Percentiles rank a stretch among this genome's conserved stretches.
Conservation (phyloP, 2,888 invertebrate genomes). For the Drosophila nigricruria region DNA sequence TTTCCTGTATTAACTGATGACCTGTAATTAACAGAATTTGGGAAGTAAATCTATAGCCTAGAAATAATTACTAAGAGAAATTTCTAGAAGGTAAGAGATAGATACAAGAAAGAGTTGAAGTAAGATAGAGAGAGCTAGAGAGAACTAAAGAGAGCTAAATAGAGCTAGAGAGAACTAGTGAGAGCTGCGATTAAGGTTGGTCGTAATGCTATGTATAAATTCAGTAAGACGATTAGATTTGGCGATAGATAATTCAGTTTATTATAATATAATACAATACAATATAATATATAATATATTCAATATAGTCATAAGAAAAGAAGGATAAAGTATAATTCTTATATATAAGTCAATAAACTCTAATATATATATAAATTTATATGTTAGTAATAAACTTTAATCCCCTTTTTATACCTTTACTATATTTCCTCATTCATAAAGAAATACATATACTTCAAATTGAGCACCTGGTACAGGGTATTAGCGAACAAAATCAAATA, state of each 20-base stretch:
- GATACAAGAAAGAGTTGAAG: neutral
- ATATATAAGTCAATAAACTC: too few species aligned
- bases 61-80: neutral
- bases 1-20: neutral
- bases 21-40: neutral
- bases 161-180: neutral
- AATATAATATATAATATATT: too few species aligned
- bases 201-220: neutral
- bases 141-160: neutral
- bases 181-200: neutral
- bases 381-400: too few species aligned
- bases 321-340: too few species aligned
- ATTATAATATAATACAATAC: too few species aligned
- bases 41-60: neutral
- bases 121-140: neutral
- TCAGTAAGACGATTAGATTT: too few species aligned
- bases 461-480: constrained; percentile 50
- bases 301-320: too few species aligned
- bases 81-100: neutral
- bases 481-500: constrained; percentile 58
- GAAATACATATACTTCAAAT: neutral
- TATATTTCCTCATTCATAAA: neutral
- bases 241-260: too few species aligned
- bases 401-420: too few species aligned
- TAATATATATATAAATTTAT: too few species aligned